Base-by-base conservation (phyloP, 2,888 invertebrate species). In the Lymantria monacha region DNA sequence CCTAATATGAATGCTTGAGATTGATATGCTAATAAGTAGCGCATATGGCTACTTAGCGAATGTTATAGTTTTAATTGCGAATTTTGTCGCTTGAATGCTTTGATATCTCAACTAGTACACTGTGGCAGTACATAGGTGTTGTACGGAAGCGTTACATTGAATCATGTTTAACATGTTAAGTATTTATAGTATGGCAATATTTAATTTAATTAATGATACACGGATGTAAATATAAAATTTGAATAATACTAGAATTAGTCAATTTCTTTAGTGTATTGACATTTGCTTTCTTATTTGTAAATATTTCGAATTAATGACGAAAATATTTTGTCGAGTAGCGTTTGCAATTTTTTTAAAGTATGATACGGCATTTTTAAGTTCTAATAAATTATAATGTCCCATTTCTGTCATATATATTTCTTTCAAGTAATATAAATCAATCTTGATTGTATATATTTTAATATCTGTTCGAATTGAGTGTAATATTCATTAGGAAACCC, bases 51-150 rank as follows among this genome's bases (percentile, higher is more conserved):
- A 68, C 68, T 73, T 67, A 62, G 57, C 62, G 57, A 70, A 69
- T 61, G 64, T 64, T 63, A 65, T 63, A 51, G 61, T 57, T 59
- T 66, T 71, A 65, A 63, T 56, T 45, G 53, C 46, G 55, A 55
- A 52, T 58, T 66, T 63, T 54, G 61, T 53, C 64, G 70, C 58
- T 63, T 51, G 52, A 67, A 61, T 57, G 51, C 57, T 57, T 69
- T 70, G 74, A 74, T 71, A 67, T 69, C 68, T 72, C 67, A 66
- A 70, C 63, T 60, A 56, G 59, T 59, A 41, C 56, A 55, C 47
- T 59, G 59, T 59, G 60, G 56, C 52, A 48, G 46, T 52, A 46
- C 49, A 43, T 46, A 53, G 55, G 58, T 54, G 57, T 64, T 53
- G 60, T 59, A 42, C 52, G 53, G 58, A 60, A 48, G 53, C 31